phyloP scores from a whole-genome alignment of 2,888 invertebrate species.

The Agrotis puta region DNA sequence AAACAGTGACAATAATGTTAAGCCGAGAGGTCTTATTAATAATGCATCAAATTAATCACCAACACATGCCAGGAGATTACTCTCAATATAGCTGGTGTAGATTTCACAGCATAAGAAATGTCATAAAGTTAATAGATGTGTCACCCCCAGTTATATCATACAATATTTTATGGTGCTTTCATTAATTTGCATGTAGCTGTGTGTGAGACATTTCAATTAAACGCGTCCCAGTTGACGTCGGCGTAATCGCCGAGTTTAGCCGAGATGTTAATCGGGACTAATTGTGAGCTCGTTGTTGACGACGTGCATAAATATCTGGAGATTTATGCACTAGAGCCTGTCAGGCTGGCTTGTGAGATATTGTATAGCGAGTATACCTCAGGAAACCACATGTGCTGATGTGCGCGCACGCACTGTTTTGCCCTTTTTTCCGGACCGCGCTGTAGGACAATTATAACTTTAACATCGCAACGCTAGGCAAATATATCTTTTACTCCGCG shows the following conservation, averaged over 20 bases:
- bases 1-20: constrained; percentile 1
- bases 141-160: constrained; percentile 63
- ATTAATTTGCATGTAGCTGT: constrained; percentile 80
- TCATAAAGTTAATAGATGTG: constrained; percentile 67
- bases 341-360: constrained; percentile 41
- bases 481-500: constrained; percentile 22
- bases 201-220: constrained; percentile 79
- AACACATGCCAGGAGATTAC: constrained; percentile 38
- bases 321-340: constrained; percentile 66
- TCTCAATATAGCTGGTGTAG: constrained; percentile 51
- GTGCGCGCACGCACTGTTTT: constrained; percentile 33
- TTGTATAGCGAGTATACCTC: constrained; percentile 31
- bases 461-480: constrained; percentile 36
- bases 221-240: constrained; percentile 66
- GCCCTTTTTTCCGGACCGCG: constrained; percentile 24
- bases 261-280: constrained; percentile 75
- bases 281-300: constrained; percentile 70
- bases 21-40: constrained; percentile 37
- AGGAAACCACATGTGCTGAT: constrained; percentile 21
- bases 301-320: constrained; percentile 63
- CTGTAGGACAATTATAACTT: constrained; percentile 34
- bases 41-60: constrained; percentile 33
- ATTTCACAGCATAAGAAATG: constrained; percentile 57
- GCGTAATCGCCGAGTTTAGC: constrained; percentile 74
- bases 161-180: constrained; percentile 69